These are phyloP conservation scores for Nannospalax galili DNA, from an alignment of 2,113 vertebrate genomes.

Conservation along the genomic window DNA sequence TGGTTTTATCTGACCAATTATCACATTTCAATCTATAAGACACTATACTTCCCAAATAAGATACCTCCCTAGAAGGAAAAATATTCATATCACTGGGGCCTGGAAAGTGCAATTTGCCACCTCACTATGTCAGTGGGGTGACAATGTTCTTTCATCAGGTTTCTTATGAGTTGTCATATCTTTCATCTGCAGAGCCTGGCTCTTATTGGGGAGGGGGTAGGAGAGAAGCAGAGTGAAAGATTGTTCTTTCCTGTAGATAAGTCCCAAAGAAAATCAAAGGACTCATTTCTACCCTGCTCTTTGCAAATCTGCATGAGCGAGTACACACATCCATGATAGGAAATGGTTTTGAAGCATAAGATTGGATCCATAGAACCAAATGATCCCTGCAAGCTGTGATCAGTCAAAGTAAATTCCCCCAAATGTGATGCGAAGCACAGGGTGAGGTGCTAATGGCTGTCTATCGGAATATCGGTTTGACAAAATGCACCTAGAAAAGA, in stretches of 20 bases:
- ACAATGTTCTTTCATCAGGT: conserved; percentile 74
- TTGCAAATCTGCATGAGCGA: conserved; percentile 72
- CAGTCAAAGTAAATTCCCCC: conserved; percentile 80
- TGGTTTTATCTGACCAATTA: conserved; percentile 69
- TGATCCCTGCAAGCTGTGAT: conserved; percentile 79
- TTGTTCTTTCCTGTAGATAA: conserved; percentile 60
- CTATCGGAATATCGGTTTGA: conserved; percentile 81
- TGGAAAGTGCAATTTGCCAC: conserved; percentile 63
- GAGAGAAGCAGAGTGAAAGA: background rate
- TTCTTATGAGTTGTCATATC: conserved; percentile 57
- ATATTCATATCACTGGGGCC: conserved; percentile 48
- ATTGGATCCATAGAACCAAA: conserved; percentile 79
- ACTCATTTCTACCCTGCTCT: conserved; percentile 59
- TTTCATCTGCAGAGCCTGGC: conserved; percentile 69
- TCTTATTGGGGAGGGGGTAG: background rate
- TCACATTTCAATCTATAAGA: conserved; percentile 67
- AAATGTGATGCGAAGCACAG: conserved; percentile 75
- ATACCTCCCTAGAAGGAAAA: conserved; percentile 69
- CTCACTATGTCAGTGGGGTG: conserved; percentile 69
- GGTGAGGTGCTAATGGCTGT: conserved; percentile 77
- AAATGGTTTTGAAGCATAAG: conserved; percentile 77
- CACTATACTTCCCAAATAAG: conserved; percentile 75
- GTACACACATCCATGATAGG: conserved; percentile 68
- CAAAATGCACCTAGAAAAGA: conserved; percentile 79
- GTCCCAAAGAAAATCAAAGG: conserved; percentile 68